Evolutionary conservation across 2,888 invertebrate species (phyloP), one percentile per base, ranked within the genome.

Genomic region (Phasia obesa): DNA sequence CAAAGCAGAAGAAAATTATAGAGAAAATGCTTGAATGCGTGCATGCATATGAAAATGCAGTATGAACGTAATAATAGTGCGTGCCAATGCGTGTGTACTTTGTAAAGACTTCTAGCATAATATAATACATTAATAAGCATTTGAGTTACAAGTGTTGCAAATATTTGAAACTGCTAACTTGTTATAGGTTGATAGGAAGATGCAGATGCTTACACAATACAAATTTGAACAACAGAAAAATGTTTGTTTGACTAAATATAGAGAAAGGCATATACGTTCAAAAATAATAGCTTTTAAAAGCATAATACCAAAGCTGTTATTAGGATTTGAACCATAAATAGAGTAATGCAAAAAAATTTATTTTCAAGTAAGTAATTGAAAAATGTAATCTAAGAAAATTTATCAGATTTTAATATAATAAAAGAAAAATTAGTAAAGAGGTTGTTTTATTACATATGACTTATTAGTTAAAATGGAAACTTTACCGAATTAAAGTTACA

Each of bases 121-220:
- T 71, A 71, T 42, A 71, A 77, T 69, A 62, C 76, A 77, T 77
- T 69, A 77, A 77, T 69, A 78, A 78, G 38, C 57, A 71, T 64
- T 77, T 62, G 57, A 64, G 70, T 64, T 71, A 42, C 25, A 57
- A 62, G 65, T 51, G 23, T 65, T 71, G 59, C 15, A 78, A 64
- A 71, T 78, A 42, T 64, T 65, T 23, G 44, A 71, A 53, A 23
- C 64, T 71, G 15, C 21, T 42, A 65, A 71, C 38, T 65, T 71
- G 62, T 47, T 60, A 69, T 6, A 69, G 27, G 69, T 55, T 35
- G 13, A 4, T 51, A 35, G 25, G 15, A 62, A 38, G 57, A 9
- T 60, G 21, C 74, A 74, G 64, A 64, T 74, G 62, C 42, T 51
- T 23, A 35, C 21, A 42, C 23, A 21, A 60, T 38, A 9, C n/a